A percentile compares a stretch with the other conserved stretches of the same genome.
These are phyloP conservation scores for Hetaerina titia DNA, from an alignment of 2,888 invertebrate genomes.

Conservation along the genomic window DNA sequence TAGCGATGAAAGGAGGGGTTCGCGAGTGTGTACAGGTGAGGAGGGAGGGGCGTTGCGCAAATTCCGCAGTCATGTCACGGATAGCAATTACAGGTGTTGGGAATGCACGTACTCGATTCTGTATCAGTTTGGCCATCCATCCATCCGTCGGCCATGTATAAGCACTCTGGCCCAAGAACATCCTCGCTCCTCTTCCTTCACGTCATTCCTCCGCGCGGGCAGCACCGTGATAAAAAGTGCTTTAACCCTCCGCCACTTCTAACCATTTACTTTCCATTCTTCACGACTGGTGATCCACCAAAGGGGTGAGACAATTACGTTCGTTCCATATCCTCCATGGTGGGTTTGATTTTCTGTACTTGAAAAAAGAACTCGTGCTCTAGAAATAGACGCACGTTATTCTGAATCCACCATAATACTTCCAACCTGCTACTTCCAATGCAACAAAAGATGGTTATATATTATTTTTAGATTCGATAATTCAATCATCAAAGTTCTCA, in stretches of 20 bases:
- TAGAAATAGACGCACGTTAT: no score
- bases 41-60: neutral
- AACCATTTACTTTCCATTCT: neutral
- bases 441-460: no score
- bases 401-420: no score
- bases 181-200: neutral
- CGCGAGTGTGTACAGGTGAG: no score
- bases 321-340: neutral
- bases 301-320: neutral
- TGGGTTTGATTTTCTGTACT: neutral
- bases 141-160: neutral
- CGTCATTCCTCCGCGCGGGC: neutral
- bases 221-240: no score
- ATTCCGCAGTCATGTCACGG: conserved; percentile 58
- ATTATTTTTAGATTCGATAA: no score
- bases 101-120: conserved; percentile 61
- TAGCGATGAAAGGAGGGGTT: neutral
- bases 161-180: neutral
- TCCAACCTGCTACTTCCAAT: no score
- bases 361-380: neutral
- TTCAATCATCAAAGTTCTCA: no score
- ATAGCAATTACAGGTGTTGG: conserved; percentile 62
- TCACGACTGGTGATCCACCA: neutral
- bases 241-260: neutral
- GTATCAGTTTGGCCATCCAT: conserved; percentile 50